Percentiles rank a stretch among this genome's conserved stretches.
phyloP scores from a whole-genome alignment of 2,797 vertebrate species.

The Erithacus rubecula region DNA sequence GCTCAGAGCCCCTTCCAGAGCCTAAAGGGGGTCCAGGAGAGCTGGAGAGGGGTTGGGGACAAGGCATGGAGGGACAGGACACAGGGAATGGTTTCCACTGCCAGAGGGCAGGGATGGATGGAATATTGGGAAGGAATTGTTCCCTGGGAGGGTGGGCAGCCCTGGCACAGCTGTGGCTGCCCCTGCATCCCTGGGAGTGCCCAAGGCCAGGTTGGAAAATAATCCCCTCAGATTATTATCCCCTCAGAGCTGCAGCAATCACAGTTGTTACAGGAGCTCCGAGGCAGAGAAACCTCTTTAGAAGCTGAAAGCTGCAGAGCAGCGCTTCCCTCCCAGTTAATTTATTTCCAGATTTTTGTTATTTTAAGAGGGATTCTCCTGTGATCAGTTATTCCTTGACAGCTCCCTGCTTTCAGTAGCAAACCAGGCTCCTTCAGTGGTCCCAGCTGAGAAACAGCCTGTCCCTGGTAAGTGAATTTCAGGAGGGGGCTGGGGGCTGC shows the following conservation, averaged over 20 bases:
- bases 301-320: not conserved
- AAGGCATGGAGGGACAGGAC: not conserved
- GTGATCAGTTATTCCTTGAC: not conserved
- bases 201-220: not conserved
- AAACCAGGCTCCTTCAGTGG: not conserved
- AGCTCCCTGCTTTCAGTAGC: not conserved
- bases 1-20: accelerated
- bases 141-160: accelerated
- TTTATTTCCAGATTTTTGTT: not conserved
- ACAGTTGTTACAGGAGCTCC: not conserved
- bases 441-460: not conserved
- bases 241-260: not conserved
- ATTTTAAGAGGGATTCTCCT: not conserved
- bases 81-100: not conserved
- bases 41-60: not conserved
- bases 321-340: not conserved
- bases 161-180: not conserved
- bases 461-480: not conserved
- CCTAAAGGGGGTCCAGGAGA: not conserved
- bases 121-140: not conserved
- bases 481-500: not conserved
- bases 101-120: accelerated
- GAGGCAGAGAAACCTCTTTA: not conserved
- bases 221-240: not conserved
- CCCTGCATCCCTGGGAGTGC: not conserved